Base-by-base conservation (phyloP, 2,797 vertebrate genomes). In the Acipenser oxyrinchus region DNA sequence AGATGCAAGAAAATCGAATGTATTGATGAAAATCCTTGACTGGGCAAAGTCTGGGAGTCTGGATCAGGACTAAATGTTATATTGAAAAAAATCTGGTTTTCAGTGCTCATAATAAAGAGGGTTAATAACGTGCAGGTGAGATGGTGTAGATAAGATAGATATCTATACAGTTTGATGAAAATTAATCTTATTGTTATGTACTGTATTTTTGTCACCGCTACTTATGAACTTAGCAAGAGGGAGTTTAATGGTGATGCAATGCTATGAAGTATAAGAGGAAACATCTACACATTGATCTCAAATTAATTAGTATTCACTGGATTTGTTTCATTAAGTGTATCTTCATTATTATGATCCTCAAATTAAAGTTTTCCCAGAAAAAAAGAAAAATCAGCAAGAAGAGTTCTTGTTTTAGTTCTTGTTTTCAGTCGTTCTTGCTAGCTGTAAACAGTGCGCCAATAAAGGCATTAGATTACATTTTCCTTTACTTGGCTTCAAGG, bases 1-100 rank as follows among this genome's bases (percentile, higher is more conserved):
- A 62, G 51, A 62, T 6, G 60, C 15, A 49, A 49, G 10, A 59
- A 37, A 51, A 11, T 61, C 51, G 13, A 51, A 68, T 62, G 37
- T 49, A 72, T 68, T 70, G 70, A 73, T 66, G 49, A 66, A 0
- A 49, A 48, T 62, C 67, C 57, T 64, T 48, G 71, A 64, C 72
- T 76, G 37, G 37, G 37, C 49, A 7, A 68, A 62, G 52, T 7
- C 37, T 63, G 37, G 9, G 23, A 13, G n/a, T 37, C 10, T 8
- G 18, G n/a, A 49, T 49, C 55, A 6, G 3, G 10, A 53, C 10
- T 50, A 49, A 57, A 49, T 8, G 6, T 23, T 12, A 7, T 58
- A 48, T 13, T 2, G 5, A 48, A 51, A 53, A 10, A 66, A 8
- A 62, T 10, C 10, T 9, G 50, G 23, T 7, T 8, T 48, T 5